A percentile compares a stretch with the other conserved stretches of the same genome.
Evolutionary conservation across 2,888 invertebrate species (phyloP).

Genomic region (Pegoplata infirma): DNA sequence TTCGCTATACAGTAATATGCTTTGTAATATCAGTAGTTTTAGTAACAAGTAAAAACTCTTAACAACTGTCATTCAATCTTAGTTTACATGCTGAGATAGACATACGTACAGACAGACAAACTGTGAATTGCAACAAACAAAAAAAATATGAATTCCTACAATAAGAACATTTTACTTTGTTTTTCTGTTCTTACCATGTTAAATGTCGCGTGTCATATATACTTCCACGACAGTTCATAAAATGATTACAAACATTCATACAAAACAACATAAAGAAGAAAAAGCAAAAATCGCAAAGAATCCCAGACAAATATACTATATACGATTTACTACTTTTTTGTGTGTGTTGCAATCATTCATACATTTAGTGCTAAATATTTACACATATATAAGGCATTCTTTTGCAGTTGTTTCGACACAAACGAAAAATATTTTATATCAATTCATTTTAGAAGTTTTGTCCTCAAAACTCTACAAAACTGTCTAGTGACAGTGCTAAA

Average conservation of each 20-base stretch:
- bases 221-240: conserved; percentile 51
- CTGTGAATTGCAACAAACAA: conserved; percentile 1
- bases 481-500: no score
- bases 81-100: conserved; percentile 19
- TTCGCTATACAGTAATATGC: no score
- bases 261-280: conserved; percentile 3
- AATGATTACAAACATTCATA: conserved; percentile 34
- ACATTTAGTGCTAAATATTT: background rate
- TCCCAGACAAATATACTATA: conserved; percentile 35
- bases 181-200: conserved; percentile 31
- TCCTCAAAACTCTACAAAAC: no score
- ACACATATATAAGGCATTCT: background rate
- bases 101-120: conserved; percentile 17
- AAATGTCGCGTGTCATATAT: conserved; percentile 55
- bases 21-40: background rate
- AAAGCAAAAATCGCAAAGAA: conserved; percentile 24
- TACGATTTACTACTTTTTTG: conserved; percentile 3
- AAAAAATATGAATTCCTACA: background rate
- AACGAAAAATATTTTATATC: no score
- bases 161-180: conserved; percentile 24
- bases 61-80: conserved; percentile 42
- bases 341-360: background rate
- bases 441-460: no score
- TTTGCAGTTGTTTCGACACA: no score
- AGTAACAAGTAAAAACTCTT: conserved; percentile 37